A percentile compares a stretch with the other conserved stretches of the same genome.
Conservation (phyloP, 2,113 vertebrate species). For the Odontesthes bonariensis region DNA sequence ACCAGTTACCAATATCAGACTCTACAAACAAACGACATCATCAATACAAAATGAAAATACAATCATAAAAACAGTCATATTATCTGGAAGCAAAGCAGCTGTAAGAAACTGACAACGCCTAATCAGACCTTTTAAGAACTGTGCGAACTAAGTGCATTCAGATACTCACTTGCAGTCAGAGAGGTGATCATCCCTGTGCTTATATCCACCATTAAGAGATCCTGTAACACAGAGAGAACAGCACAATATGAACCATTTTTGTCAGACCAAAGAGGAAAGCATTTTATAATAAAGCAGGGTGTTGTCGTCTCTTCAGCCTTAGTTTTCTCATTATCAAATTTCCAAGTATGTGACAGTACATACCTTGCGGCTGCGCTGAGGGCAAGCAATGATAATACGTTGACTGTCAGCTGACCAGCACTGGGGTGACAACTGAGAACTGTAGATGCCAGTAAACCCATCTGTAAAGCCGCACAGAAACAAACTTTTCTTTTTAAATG, state of each 20-base stretch:
- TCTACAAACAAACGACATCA: conserved; percentile 60
- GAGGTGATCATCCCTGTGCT: conserved; percentile 76
- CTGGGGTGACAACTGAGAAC: conserved; percentile 78
- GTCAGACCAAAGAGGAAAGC: background rate
- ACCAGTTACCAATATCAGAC: conserved; percentile 80
- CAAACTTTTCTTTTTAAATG: background rate
- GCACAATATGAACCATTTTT: background rate
- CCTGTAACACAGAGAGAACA: conserved; percentile 62
- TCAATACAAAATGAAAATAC: background rate
- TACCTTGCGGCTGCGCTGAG: conserved; percentile 89
- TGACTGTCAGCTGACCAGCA: conserved; percentile 95
- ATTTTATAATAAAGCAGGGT: too few relatives aligned
- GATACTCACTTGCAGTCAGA: conserved; percentile 81
- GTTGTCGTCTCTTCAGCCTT: background rate
- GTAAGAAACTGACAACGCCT: background rate
- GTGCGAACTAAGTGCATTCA: background rate
- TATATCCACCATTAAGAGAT: conserved; percentile 83
- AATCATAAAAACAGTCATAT: background rate
- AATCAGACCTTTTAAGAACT: background rate
- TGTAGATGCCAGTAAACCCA: conserved; percentile 90
- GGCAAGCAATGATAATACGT: conserved; percentile 85
- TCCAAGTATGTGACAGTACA: conserved; percentile 10
- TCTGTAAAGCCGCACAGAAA: conserved; percentile 73
- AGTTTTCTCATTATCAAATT: background rate
- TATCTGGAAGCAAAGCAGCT: background rate